Evolutionary conservation across 2,888 invertebrate genomes (phyloP).

Genomic region (Colletes collaris): DNA sequence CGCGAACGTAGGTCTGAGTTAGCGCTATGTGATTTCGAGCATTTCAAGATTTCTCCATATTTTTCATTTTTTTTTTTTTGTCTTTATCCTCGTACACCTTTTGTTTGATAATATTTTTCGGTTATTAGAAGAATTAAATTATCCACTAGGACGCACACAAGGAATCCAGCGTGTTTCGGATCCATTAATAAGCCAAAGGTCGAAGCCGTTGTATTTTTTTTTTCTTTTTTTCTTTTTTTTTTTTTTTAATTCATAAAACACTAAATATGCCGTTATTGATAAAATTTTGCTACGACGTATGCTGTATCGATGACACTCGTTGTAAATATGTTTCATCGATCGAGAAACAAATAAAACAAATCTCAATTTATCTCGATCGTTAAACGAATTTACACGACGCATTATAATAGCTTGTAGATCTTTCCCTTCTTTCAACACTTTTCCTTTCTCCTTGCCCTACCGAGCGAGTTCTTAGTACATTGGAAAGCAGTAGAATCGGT

Average conservation of each 20-base stretch:
- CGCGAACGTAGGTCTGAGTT: constrained; percentile 25
- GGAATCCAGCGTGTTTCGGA: constrained; percentile 21
- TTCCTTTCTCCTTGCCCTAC: constrained; percentile 47
- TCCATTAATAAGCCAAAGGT: constrained; percentile 55
- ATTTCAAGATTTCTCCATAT: constrained; percentile 34
- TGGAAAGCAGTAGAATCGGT: constrained; percentile 17
- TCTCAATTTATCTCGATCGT: constrained; percentile 36
- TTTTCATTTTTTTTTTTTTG: background rate
- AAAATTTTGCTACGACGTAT: constrained; percentile 40
- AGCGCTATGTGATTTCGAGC: constrained; percentile 38
- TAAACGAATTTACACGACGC: constrained; percentile 37
- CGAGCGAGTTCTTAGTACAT: constrained; percentile 8
- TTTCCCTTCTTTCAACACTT: constrained; percentile 55
- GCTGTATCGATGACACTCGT: constrained; percentile 35
- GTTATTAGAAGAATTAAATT: constrained; percentile 80
- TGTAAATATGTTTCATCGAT: constrained; percentile 43
- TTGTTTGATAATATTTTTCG: constrained; percentile 49
- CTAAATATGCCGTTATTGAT: constrained; percentile 16
- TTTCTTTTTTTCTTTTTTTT: constrained; percentile 35
- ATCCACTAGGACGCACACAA: constrained; percentile 59
- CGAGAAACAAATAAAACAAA: constrained; percentile 37
- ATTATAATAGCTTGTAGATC: constrained; percentile 32
- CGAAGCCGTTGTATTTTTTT: constrained; percentile 30
- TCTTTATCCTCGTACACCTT: constrained; percentile 12
- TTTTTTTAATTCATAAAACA: constrained; percentile 54